Evolutionary conservation across 2,113 vertebrate species (phyloP), one percentile per base, ranked within the genome.

Genomic region (Lutjanus erythropterus): DNA sequence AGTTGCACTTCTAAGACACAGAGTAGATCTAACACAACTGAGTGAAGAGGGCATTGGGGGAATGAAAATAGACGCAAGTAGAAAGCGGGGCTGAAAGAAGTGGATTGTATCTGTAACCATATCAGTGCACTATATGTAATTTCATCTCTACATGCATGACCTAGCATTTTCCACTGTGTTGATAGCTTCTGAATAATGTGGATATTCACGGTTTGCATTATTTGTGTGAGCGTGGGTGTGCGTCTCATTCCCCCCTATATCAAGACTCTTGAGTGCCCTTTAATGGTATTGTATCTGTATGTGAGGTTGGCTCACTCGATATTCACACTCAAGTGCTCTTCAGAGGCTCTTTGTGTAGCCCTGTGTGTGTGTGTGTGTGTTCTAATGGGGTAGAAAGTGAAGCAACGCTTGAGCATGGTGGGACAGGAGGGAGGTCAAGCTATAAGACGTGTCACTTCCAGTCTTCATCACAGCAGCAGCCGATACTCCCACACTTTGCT

Each of bases 391-490:
- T 70, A 84, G 78, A 88, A 91, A 65, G 55, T 72, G 71, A 87
- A 78, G 86, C 60, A 29, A 82, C 74, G 68, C 56, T 60, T 8
- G 78, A 80, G 80, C 85, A 71, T 74, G 82, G 85, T 88, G 84
- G 85, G 66, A 86, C 29, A 71, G 78, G 60, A 87, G 84, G 66
- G 84, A 88, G 86, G 89, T 87, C 83, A 88, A 64, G 87, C 87
- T 88, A 80, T 80, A 90, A 87, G 83, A 93, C 61, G 61, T 90
- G 92, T 90, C 91, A 89, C 56, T 79, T 81, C 81, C 70, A 75
- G 83, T 93, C 80, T 78, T 80, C 83, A 55, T 93, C 91, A 92
- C 64, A n/a, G 85, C 82, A 27, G 68, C 10, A 52, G 75, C 81
- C 50, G 2, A 74, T 79, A 75, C 84, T 84, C 73, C 81, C 77